These are phyloP conservation scores for Chironomus tentans DNA, from an alignment of 2,888 invertebrate species.

Conservation along the genomic window DNA sequence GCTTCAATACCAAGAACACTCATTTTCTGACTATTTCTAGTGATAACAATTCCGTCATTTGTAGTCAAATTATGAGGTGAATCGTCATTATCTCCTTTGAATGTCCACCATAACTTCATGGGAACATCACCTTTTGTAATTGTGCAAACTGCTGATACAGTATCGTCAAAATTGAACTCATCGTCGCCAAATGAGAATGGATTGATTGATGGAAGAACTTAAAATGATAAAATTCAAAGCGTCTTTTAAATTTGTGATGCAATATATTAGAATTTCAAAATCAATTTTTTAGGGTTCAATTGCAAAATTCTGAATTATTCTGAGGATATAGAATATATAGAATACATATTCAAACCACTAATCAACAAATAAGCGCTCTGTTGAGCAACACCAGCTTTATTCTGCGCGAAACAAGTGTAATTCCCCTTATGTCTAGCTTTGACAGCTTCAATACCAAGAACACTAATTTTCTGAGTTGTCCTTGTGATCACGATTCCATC, in stretches of 20 bases:
- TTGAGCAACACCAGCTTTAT: slow-evolving; percentile 58
- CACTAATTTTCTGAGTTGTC: slow-evolving; percentile 53
- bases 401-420: slow-evolving; percentile 65
- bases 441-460: slow-evolving; percentile 54
- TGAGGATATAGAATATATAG: too few relatives aligned
- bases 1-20: slow-evolving; percentile 60
- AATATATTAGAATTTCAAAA: too few relatives aligned
- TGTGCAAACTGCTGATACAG: slow-evolving; percentile 64
- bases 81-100: background rate
- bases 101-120: slow-evolving; percentile 61
- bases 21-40: slow-evolving; percentile 52
- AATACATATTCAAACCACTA: slow-evolving; percentile 59
- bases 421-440: slow-evolving; percentile 56
- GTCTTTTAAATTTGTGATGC: too few relatives aligned
- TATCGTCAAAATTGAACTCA: slow-evolving; percentile 66
- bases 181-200: slow-evolving; percentile 70
- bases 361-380: slow-evolving; percentile 61
- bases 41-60: slow-evolving; percentile 51
- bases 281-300: slow-evolving; percentile 39
- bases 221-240: too few relatives aligned
- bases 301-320: slow-evolving; percentile 35
- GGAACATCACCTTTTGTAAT: slow-evolving; percentile 73
- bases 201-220: slow-evolving; percentile 69
- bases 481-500: slow-evolving; percentile 48
- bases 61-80: slow-evolving; percentile 37